These are phyloP conservation scores for Molorchus minor DNA, from an alignment of 2,888 invertebrate species.

Conservation along the genomic window DNA sequence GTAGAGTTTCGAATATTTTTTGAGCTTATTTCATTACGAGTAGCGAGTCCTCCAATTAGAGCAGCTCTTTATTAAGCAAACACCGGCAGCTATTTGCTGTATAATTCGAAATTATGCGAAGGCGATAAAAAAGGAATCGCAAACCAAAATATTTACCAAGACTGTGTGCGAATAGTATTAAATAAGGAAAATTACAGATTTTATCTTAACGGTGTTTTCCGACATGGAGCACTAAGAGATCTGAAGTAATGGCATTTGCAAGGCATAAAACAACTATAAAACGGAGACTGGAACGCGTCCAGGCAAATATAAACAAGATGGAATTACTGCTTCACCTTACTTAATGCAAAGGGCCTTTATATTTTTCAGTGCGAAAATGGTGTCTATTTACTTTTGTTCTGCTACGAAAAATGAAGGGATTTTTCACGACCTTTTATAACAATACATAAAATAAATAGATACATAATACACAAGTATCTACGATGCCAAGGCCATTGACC, in stretches of 20 bases:
- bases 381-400: conserved; percentile 9
- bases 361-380: conserved; percentile 8
- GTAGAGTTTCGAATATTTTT: background rate
- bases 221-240: conserved; percentile 21
- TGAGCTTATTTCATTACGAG: background rate
- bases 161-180: conserved; percentile 21
- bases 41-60: background rate
- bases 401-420: background rate
- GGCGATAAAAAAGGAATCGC: background rate
- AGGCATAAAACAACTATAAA: conserved; percentile 37
- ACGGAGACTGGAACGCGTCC: conserved; percentile 29
- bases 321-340: conserved; percentile 27
- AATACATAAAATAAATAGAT: too few species aligned
- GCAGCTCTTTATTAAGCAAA: background rate
- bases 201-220: conserved; percentile 25
- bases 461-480: too few species aligned
- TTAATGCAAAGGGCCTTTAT: conserved; percentile 23
- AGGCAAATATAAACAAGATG: conserved; percentile 34
- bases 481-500: too few species aligned
- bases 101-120: conserved; percentile 3
- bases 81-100: conserved; percentile 2
- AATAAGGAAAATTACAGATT: conserved; percentile 23
- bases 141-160: conserved; percentile 20
- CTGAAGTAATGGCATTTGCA: conserved; percentile 25
- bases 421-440: conserved; percentile 18